Evolutionary conservation across 2,888 invertebrate genomes (phyloP), one percentile per base, ranked within the genome.

Genomic region (Apocheima hispidaria): DNA sequence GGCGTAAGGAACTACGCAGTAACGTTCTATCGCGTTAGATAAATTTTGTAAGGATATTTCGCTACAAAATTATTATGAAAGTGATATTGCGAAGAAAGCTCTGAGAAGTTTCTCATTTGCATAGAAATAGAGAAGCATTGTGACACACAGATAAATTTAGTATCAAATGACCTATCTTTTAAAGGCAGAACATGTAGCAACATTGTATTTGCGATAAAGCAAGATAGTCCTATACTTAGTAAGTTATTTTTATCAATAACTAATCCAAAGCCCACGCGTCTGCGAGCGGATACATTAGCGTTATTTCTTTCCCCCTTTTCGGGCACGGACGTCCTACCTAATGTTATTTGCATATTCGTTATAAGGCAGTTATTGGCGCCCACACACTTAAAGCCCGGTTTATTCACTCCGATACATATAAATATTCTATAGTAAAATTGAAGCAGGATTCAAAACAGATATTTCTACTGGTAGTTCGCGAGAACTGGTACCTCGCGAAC

Each of bases 221-320:
- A 28, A 44, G 16, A 7, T 44, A 44, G 3, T 14, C 14, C 46
- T 16, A 50, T 59, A 63, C 43, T 2, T 50, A 55, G 55, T 58
- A 50, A 59, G 65, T 62, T 50, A 50, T 65, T 66, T 73, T 68
- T 68, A 72, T 72, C 70, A 71, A 77, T 63, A 78, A 70, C 69
- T 75, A 74, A 80, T 77, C 65, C 71, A 14, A 77, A 77, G 57
- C 83, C 83, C 78, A 92, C 92, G 84, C 89, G 68, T 30, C 62
- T 65, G 73, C 63, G 76, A 79, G 84, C 90, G 90, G 90, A 90
- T 88, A 87, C 87, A 89, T 89, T 83, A 79, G 76, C 83, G 87
- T 68, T 90, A 86, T 87, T 86, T 86, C 83, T 85, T 88, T 82
- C 86, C 81, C 85, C 92, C 83, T 88, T 89, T 90, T 88, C 75